A percentile compares a stretch with the other conserved stretches of the same genome.
phyloP scores from a whole-genome alignment of 2,888 invertebrate genomes.

The Dasysyrphus albostriatus region DNA sequence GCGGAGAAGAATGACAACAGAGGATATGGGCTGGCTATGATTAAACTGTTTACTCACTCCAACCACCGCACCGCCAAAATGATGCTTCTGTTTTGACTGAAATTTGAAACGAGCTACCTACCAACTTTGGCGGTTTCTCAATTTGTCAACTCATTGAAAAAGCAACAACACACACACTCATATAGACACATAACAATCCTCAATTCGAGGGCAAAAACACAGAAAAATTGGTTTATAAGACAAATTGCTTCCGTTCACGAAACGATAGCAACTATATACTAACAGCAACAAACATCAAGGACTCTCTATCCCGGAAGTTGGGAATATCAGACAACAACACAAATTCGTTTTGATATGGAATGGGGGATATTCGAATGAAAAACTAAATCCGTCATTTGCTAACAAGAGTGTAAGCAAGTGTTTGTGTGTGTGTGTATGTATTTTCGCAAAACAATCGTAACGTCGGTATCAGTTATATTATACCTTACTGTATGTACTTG shows the following conservation, averaged over 20 bases:
- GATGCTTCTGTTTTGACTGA: not conserved
- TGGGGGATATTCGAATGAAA: slow-evolving; percentile 37
- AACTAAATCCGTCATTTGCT: slow-evolving; percentile 53
- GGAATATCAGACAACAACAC: slow-evolving; percentile 28
- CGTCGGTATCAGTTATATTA: slow-evolving; percentile 33
- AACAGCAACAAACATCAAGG: slow-evolving; percentile 39
- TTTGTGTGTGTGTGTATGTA: not conserved
- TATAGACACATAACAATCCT: slow-evolving; percentile 1
- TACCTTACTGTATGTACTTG: not conserved
- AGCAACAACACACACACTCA: slow-evolving; percentile 23
- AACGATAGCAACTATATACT: slow-evolving; percentile 29
- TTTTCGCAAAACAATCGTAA: slow-evolving; percentile 28
- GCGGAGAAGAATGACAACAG: not conserved
- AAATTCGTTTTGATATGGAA: not conserved
- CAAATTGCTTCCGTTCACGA: slow-evolving; percentile 75
- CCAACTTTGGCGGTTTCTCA: slow-evolving; percentile 69
- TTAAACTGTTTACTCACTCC: slow-evolving; percentile 16
- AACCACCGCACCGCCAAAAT: not conserved
- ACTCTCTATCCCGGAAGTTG: slow-evolving; percentile 15
- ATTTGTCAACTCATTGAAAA: slow-evolving; percentile 64
- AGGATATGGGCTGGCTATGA: slow-evolving; percentile 38
- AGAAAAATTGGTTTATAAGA: slow-evolving; percentile 59
- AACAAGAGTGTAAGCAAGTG: slow-evolving; percentile 34
- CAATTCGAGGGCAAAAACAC: slow-evolving; percentile 24
- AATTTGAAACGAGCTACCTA: slow-evolving; percentile 52